phyloP scores from a whole-genome alignment of 2,113 vertebrate species.

The Pampusana beccarii region DNA sequence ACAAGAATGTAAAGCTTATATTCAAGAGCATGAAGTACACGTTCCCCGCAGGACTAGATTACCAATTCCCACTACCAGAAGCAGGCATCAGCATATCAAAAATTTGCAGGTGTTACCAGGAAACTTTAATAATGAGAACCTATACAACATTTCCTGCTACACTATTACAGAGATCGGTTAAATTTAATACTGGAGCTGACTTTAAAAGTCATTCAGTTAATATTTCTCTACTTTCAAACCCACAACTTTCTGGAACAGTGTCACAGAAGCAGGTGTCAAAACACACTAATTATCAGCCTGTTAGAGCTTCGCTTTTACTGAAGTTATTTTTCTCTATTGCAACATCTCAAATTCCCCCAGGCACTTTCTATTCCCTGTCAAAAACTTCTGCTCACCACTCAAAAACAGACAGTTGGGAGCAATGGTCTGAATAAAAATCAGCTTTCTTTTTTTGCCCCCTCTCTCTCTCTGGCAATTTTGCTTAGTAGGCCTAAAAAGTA shows the following conservation, averaged over 20 bases:
- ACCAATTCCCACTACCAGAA: background rate
- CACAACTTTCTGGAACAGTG: background rate
- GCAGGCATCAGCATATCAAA: background rate
- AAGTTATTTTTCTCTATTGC: background rate
- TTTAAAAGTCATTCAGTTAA: background rate
- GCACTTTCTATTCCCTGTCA: conserved; percentile 46
- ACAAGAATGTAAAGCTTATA: background rate
- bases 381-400: conserved; percentile 11
- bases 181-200: background rate
- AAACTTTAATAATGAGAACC: background rate
- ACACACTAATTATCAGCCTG: conserved; percentile 1
- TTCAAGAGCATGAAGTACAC: background rate
- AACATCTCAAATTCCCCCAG: conserved; percentile 7
- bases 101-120: background rate
- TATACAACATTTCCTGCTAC: background rate
- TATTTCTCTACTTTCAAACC: background rate
- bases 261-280: conserved; percentile 20
- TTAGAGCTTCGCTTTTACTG: background rate
- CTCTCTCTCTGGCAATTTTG: background rate
- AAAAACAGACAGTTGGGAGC: background rate
- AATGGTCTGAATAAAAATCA: conserved; percentile 27
- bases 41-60: background rate
- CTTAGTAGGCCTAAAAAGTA: background rate
- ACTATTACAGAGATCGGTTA: background rate
- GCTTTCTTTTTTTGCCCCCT: background rate